These are phyloP conservation scores for Drosophila hydei DNA, from an alignment of 1,140 invertebrate species.

Conservation along the genomic window DNA sequence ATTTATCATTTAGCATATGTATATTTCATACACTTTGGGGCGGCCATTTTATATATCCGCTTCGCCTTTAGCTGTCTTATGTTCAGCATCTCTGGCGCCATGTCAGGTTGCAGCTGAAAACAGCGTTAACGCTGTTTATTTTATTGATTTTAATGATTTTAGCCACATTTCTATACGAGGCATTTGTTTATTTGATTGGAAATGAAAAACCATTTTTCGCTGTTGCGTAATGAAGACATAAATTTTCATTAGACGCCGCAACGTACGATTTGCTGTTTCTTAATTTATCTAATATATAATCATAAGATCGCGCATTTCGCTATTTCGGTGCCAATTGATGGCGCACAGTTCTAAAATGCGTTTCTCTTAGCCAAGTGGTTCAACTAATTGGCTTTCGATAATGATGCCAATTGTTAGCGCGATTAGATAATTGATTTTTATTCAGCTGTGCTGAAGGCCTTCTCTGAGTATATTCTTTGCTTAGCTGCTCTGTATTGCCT, in stretches of 20 bases:
- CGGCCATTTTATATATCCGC: conserved; percentile 38
- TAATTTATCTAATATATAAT: conserved; percentile 64
- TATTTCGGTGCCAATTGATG: conserved; percentile 34
- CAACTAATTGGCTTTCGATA: conserved; percentile 34
- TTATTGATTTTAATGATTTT: conserved; percentile 81
- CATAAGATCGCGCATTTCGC: conserved; percentile 11
- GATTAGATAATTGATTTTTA: conserved; percentile 26
- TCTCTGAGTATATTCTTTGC: background rate
- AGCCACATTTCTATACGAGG: conserved; percentile 61
- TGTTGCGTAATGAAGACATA: conserved; percentile 68
- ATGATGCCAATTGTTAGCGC: conserved; percentile 46
- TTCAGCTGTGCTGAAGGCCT: background rate
- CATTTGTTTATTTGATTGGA: conserved; percentile 54
- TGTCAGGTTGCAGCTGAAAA: conserved; percentile 56
- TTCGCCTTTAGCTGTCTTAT: conserved; percentile 23
- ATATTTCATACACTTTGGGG: background rate
- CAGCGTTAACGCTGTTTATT: conserved; percentile 61
- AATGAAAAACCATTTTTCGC: conserved; percentile 55
- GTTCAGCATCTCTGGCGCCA: conserved; percentile 48
- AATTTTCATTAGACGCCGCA: conserved; percentile 68
- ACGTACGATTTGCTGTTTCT: conserved; percentile 52
- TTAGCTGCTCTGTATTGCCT: background rate
- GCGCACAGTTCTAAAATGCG: conserved; percentile 16
- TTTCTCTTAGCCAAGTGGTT: conserved; percentile 33
- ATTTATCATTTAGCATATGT: conserved; percentile 28